Conservation (phyloP, 2,113 vertebrate genomes). For the Myocastor coypus region DNA sequence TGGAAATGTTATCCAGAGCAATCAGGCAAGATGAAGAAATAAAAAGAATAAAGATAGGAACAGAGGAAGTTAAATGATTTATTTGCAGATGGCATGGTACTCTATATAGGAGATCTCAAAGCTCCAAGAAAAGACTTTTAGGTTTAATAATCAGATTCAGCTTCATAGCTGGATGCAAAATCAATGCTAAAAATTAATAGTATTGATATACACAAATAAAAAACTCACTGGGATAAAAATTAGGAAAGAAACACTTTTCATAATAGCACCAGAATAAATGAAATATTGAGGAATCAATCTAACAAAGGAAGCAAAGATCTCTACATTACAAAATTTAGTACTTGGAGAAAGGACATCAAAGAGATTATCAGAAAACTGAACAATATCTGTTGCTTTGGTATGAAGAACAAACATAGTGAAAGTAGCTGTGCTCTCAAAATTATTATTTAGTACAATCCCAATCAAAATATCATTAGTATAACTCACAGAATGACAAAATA, state of each 20-base stretch:
- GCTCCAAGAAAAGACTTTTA: neutral
- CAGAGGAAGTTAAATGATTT: neutral
- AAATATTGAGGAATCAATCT: neutral
- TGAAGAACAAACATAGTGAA: neutral
- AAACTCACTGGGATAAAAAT: neutral
- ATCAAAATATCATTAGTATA: neutral
- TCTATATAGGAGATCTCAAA: neutral
- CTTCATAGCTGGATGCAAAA: neutral
- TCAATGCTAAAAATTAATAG: neutral
- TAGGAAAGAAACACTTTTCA: neutral
- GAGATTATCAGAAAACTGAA: neutral
- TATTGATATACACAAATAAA: neutral
- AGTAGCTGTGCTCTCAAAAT: neutral
- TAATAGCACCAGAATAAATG: neutral
- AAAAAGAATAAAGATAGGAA: neutral
- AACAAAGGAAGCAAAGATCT: neutral
- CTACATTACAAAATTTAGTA: neutral
- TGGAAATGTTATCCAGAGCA: neutral
- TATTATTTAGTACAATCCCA: neutral
- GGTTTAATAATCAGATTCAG: neutral
- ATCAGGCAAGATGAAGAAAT: neutral
- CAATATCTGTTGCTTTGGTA: neutral
- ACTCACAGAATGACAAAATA: neutral
- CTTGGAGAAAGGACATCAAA: neutral
- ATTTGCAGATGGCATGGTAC: neutral